Evolutionary conservation across 2,888 invertebrate genomes (phyloP).

Genomic region (Rhagophthalmus giganteus): DNA sequence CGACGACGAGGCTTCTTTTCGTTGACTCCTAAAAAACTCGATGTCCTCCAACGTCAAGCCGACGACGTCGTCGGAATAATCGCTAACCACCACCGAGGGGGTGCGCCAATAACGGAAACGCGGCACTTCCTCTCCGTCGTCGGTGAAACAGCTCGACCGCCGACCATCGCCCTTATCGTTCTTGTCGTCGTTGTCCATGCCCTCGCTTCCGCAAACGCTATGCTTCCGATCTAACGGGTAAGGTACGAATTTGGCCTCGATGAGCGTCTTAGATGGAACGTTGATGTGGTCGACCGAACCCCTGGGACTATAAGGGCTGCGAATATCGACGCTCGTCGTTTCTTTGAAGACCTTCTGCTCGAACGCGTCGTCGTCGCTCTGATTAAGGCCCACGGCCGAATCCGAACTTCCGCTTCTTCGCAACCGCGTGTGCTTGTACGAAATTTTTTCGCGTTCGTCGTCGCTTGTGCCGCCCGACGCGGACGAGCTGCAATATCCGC

Average conservation of each 20-base stretch:
- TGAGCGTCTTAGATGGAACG: slow-evolving; percentile 57
- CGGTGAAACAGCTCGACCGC: slow-evolving; percentile 58
- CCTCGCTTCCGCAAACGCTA: slow-evolving; percentile 57
- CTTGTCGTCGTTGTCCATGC: slow-evolving; percentile 46
- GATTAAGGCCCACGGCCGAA: slow-evolving; percentile 55
- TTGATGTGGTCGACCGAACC: slow-evolving; percentile 51
- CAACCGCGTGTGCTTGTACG: slow-evolving; percentile 42
- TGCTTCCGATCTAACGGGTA: slow-evolving; percentile 57
- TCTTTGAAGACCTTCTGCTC: slow-evolving; percentile 11
- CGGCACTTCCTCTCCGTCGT: slow-evolving; percentile 55
- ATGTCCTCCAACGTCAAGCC: slow-evolving; percentile 64
- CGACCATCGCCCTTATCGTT: slow-evolving; percentile 46
- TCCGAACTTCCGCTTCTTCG: slow-evolving; percentile 58
- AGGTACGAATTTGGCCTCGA: slow-evolving; percentile 61
- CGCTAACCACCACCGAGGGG: slow-evolving; percentile 85
- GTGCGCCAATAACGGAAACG: slow-evolving; percentile 70
- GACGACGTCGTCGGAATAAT: slow-evolving; percentile 76
- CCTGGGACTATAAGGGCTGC: slow-evolving; percentile 48
- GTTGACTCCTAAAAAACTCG: slow-evolving; percentile 60
- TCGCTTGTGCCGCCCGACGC: slow-evolving; percentile 51
- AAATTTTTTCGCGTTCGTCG: slow-evolving; percentile 46
- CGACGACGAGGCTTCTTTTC: slow-evolving; percentile 50
- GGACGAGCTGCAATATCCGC: slow-evolving; percentile 52
- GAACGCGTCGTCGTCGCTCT: slow-evolving; percentile 57
- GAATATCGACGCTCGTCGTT: slow-evolving; percentile 5